Evolutionary conservation across 1,140 invertebrate genomes (phyloP), one percentile per base, ranked within the genome.

Genomic region (Ips nitidus): DNA sequence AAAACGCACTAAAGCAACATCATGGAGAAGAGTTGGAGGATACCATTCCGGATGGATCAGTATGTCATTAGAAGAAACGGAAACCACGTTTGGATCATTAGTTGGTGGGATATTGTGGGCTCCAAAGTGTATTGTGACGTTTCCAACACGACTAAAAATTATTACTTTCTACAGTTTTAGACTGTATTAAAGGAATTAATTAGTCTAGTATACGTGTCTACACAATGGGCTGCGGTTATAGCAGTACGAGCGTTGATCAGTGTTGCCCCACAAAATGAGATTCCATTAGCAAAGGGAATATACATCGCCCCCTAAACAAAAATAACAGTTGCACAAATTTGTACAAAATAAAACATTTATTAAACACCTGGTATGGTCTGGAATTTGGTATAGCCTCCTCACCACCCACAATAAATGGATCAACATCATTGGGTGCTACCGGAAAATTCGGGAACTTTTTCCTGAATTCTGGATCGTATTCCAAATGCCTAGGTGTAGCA

Each of bases 211-310:
- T 52, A 66, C 65, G 1, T 4, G 4, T 60, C 72, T 41, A 81
- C 68, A 72, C 87, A 88, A 73, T 88, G 86, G n/a, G 84, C 86
- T 2, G 87, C 86, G 4, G 84, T 86, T 1, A 87, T 61, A 50
- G 86, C 77, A 71, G 77, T 84, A 1, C 77, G 62, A 3, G 76
- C 71, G 5, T 76, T 77, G 62, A 87, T 81, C 5, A 88, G 75
- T 1, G 83, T 81, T n/a, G 83, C 86, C 7, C 86, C 86, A 68
- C 87, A 88, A 65, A 82, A 80, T 41, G 61, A 52, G 52, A 1
- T 5, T 38, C 50, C 61, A n/a, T 7, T 8, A 3, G 50, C 37
- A 38, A 62, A 47, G 4, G 58, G 58, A 36, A 43, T 22, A 37
- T 59, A 59, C 37, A 59, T 41, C 4, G 38, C 57, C 36, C 6